Conservation (phyloP, 2,797 vertebrate genomes). For the Lithobates sylvaticus region DNA sequence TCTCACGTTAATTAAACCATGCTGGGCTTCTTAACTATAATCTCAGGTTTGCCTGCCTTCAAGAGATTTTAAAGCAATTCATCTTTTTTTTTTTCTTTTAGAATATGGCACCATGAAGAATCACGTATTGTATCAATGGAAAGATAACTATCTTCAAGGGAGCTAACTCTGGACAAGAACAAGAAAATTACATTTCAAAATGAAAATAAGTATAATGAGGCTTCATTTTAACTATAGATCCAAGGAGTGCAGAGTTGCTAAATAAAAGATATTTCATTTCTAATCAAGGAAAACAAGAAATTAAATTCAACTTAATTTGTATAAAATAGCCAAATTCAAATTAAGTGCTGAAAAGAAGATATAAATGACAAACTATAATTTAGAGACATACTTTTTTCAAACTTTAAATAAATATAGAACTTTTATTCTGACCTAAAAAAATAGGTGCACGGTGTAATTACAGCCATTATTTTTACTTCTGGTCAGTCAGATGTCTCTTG, state of each 20-base stretch:
- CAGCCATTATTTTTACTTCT: no score
- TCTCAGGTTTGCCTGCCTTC: conserved; percentile 58
- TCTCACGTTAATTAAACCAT: conserved; percentile 43
- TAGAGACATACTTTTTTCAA: no score
- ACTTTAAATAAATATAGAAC: no score
- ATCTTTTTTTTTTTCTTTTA: conserved; percentile 39
- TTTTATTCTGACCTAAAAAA: no score
- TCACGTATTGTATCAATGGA: neutral
- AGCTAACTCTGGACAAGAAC: conserved; percentile 3
- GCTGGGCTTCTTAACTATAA: conserved; percentile 12
- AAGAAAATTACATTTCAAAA: conserved; percentile 18
- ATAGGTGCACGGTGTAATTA: no score
- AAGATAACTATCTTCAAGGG: conserved; percentile 9
- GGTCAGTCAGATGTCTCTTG: no score
- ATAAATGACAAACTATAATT: no score
- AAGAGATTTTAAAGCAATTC: conserved; percentile 39
- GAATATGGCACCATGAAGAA: conserved; percentile 23
- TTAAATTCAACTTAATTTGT: no score
- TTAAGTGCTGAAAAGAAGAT: no score
- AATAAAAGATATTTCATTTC: neutral
- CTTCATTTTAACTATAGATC: neutral
- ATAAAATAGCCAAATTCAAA: no score
- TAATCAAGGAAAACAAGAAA: no score
- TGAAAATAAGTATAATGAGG: neutral
- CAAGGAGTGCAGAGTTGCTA: neutral